Conservation (phyloP, 2,797 vertebrate species). For the Xyrichtys novacula region DNA sequence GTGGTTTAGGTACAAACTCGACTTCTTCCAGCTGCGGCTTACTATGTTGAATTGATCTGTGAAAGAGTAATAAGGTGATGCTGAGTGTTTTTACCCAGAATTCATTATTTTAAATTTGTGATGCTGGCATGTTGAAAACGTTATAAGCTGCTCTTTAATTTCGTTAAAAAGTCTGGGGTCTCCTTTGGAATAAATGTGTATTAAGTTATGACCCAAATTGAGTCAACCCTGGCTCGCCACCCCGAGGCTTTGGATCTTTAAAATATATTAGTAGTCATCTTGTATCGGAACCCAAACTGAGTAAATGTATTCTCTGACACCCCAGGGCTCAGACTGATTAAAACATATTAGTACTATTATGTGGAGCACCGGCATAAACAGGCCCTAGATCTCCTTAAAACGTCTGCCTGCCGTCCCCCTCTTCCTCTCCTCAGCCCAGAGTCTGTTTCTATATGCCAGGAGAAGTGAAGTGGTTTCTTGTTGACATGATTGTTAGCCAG, state of each 20-base stretch:
- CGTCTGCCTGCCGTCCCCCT: constrained; percentile 18
- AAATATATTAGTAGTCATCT: constrained; percentile 63
- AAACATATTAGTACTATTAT: constrained; percentile 72
- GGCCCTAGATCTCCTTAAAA: constrained; percentile 32
- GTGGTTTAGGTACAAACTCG: too few species aligned
- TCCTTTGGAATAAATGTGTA: constrained; percentile 35
- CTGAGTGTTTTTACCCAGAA: too few species aligned
- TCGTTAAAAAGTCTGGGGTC: constrained; percentile 15
- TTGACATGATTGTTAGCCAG: constrained; percentile 56
- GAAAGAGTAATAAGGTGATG: too few species aligned
- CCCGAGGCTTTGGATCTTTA: constrained; percentile 55
- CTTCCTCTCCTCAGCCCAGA: constrained; percentile 8
- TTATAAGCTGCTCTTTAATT: neutral
- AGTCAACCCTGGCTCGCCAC: constrained; percentile 35
- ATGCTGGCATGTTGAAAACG: neutral
- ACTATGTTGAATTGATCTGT: too few species aligned
- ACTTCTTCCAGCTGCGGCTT: too few species aligned
- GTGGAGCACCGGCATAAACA: constrained; percentile 64
- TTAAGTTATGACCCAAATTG: constrained; percentile 45
- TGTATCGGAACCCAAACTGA: constrained; percentile 51
- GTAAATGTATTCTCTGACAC: constrained; percentile 59
- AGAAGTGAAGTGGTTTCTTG: constrained; percentile 21
- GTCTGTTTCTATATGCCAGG: constrained; percentile 8
- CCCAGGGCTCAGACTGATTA: constrained; percentile 70
- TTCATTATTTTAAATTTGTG: too few species aligned